Percentiles rank a stretch among this genome's conserved stretches.
These are phyloP conservation scores for Drosophila fungiperda DNA, from an alignment of 2,888 invertebrate species.

Conservation along the genomic window DNA sequence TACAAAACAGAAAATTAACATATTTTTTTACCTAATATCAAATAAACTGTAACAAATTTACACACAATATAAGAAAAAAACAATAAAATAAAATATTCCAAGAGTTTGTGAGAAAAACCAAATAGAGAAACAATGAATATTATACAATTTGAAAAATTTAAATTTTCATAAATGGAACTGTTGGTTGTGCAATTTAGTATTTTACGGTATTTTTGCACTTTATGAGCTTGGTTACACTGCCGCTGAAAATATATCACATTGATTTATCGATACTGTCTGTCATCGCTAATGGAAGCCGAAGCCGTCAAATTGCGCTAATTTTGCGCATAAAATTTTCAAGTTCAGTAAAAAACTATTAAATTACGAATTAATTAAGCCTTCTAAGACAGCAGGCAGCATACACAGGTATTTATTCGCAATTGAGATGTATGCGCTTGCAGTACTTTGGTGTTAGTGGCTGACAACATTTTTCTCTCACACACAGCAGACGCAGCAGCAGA, in stretches of 20 bases:
- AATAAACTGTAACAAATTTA: slow-evolving; percentile 40
- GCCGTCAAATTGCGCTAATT: slow-evolving; percentile 73
- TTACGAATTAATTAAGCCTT: slow-evolving; percentile 1
- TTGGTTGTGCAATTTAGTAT: slow-evolving; percentile 5
- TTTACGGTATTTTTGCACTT: not conserved
- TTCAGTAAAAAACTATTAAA: slow-evolving; percentile 6
- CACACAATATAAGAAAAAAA: slow-evolving; percentile 42
- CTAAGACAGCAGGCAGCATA: not conserved
- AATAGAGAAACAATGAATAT: not conserved
- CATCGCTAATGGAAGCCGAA: slow-evolving; percentile 50
- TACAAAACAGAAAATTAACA: slow-evolving; percentile 24
- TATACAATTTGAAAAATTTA: too few species aligned
- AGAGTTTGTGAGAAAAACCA: slow-evolving; percentile 16
- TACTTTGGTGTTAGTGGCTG: slow-evolving; percentile 10
- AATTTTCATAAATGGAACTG: not conserved
- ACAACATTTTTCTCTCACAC: slow-evolving; percentile 42
- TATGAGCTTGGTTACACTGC: slow-evolving; percentile 10
- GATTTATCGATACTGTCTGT: slow-evolving; percentile 16
- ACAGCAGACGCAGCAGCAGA: slow-evolving; percentile 62
- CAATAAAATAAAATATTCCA: slow-evolving; percentile 66
- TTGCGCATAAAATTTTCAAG: slow-evolving; percentile 47
- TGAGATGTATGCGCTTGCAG: not conserved
- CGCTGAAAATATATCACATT: not conserved
- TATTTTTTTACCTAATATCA: slow-evolving; percentile 48
- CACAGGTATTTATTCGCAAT: slow-evolving; percentile 38